phyloP scores from a whole-genome alignment of 2,888 invertebrate genomes.

The Melanchra persicariae region DNA sequence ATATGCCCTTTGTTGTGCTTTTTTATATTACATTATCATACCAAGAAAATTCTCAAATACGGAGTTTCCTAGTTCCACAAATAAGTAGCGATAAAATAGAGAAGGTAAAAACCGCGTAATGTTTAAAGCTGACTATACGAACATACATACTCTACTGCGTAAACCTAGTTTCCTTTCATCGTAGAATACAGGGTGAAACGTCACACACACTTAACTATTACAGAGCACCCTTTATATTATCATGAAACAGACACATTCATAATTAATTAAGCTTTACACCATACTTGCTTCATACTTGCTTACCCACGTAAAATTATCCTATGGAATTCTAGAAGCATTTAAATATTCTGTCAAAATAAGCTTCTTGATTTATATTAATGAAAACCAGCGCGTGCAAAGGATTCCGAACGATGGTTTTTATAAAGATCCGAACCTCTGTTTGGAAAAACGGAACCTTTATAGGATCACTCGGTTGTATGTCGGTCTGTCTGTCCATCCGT shows the following conservation, averaged over 20 bases:
- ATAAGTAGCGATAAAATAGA: not conserved
- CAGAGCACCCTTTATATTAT: slow-evolving; percentile 3
- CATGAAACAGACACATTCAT: slow-evolving; percentile 13
- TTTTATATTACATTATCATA: too few relatives aligned
- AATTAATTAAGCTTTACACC: slow-evolving; percentile 20
- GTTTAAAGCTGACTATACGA: not conserved
- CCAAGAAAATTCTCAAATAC: not conserved
- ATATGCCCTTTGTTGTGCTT: too few relatives aligned
- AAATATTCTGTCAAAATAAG: not conserved
- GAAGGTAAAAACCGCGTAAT: not conserved
- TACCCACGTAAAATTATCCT: not conserved
- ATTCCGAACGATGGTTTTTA: too few relatives aligned
- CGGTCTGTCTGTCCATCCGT: too few relatives aligned
- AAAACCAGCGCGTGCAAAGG: too few relatives aligned
- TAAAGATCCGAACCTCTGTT: too few relatives aligned
- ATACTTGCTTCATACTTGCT: not conserved
- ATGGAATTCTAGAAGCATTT: not conserved
- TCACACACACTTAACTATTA: slow-evolving; percentile 14
- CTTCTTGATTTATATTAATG: too few relatives aligned
- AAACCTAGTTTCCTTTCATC: slow-evolving; percentile 12
- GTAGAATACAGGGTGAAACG: not conserved
- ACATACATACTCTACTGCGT: not conserved
- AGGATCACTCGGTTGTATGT: too few relatives aligned
- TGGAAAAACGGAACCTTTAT: too few relatives aligned
- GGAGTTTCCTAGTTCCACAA: not conserved